Percentiles rank a stretch among this genome's conserved stretches.
Conservation (phyloP, 2,888 invertebrate species). For the Gryllus longicercus region DNA sequence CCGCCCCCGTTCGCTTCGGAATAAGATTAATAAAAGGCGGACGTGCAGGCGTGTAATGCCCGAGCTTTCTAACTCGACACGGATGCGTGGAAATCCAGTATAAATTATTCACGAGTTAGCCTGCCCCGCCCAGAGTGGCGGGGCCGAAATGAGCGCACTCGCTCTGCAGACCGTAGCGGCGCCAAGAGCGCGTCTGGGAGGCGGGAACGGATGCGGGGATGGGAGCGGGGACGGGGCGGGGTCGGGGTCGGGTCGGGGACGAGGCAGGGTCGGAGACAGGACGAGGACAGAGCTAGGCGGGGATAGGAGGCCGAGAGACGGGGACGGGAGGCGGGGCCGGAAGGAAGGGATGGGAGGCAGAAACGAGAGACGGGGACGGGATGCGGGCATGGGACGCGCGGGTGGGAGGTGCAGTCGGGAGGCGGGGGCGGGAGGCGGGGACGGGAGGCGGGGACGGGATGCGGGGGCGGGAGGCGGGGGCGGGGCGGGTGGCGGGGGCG, state of each 20-base stretch:
- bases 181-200: neutral
- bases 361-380: too few species aligned
- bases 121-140: slow-evolving; percentile 5
- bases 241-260: too few species aligned
- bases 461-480: too few species aligned
- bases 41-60: slow-evolving; percentile 8
- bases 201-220: neutral
- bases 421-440: too few species aligned
- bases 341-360: neutral
- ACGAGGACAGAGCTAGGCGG: neutral
- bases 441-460: too few species aligned
- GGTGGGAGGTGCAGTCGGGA: too few species aligned
- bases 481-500: too few species aligned
- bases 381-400: too few species aligned
- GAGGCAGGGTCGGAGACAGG: neutral
- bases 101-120: slow-evolving; percentile 17
- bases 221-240: neutral
- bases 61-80: slow-evolving; percentile 17
- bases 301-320: neutral
- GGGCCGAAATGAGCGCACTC: neutral
- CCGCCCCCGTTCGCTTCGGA: neutral
- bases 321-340: neutral
- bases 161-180: neutral
- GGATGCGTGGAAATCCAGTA: slow-evolving; percentile 7
- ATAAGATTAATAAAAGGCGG: neutral